phyloP scores from a whole-genome alignment of 2,888 invertebrate species.

The Arrhopalites spinosus region DNA sequence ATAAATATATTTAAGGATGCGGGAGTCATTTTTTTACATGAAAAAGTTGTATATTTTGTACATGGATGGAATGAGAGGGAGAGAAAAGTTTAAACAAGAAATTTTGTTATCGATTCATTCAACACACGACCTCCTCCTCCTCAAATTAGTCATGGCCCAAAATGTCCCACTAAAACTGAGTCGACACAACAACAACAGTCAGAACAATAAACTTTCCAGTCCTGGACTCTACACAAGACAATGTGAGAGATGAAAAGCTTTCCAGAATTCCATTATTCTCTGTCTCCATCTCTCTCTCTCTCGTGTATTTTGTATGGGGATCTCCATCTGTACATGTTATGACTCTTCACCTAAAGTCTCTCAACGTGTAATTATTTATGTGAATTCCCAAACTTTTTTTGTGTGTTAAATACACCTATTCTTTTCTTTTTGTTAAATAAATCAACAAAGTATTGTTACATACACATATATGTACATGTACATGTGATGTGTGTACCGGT shows the following conservation, averaged over 20 bases:
- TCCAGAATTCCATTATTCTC: background rate
- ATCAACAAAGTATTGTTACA: background rate
- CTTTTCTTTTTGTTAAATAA: background rate
- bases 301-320: background rate
- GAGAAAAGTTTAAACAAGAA: too few relatives aligned
- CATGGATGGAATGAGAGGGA: too few relatives aligned
- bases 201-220: constrained; percentile 3
- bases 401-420: background rate
- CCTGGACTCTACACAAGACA: constrained; percentile 1
- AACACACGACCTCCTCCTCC: constrained; percentile 37
- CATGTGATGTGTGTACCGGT: too few relatives aligned
- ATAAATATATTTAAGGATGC: too few relatives aligned
- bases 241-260: constrained; percentile 11
- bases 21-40: too few relatives aligned
- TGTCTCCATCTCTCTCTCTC: background rate
- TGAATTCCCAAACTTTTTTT: background rate
- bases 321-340: background rate
- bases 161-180: constrained; percentile 35
- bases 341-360: background rate
- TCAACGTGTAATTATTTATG: background rate
- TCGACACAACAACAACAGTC: constrained; percentile 3
- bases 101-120: constrained; percentile 36
- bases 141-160: constrained; percentile 38
- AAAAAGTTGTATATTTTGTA: too few relatives aligned
- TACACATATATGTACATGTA: too few relatives aligned